A percentile compares a stretch with the other conserved stretches of the same genome.
phyloP scores from a whole-genome alignment of 2,888 invertebrate genomes.

The Synergus itoensis region DNA sequence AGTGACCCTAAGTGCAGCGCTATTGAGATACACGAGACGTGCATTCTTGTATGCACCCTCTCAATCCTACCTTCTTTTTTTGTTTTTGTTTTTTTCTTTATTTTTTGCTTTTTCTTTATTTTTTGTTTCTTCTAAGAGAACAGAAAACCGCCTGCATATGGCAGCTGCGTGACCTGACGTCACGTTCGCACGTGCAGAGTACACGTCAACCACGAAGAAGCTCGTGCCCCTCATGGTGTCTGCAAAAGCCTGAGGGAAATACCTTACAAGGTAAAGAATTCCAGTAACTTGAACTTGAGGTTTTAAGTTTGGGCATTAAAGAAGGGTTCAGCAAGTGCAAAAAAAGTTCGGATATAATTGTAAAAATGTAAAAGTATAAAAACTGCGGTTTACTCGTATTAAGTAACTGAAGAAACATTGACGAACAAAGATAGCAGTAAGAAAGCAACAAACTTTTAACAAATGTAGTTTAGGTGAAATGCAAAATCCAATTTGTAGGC shows the following conservation, averaged over 20 bases:
- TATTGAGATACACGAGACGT: constrained; percentile 74
- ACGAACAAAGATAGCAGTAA: too few species aligned
- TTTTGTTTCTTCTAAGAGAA: constrained; percentile 35
- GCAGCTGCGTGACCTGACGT: constrained; percentile 40
- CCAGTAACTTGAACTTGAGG: constrained; percentile 32
- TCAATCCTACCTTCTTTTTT: not conserved
- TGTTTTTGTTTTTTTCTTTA: not conserved
- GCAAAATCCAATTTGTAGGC: not conserved
- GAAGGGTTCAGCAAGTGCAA: not conserved
- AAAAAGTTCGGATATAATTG: too few species aligned
- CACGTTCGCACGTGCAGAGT: constrained; percentile 39
- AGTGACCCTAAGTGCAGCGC: constrained; percentile 65
- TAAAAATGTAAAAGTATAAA: too few species aligned
- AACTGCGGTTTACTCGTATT: too few species aligned
- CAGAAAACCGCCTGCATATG: constrained; percentile 39
- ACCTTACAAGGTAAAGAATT: constrained; percentile 35
- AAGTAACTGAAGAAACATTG: too few species aligned
- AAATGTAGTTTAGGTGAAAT: not conserved
- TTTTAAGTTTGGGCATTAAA: not conserved
- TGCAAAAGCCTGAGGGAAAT: constrained; percentile 17
- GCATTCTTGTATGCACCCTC: constrained; percentile 58
- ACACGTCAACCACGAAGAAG: constrained; percentile 37
- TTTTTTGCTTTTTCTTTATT: constrained; percentile 12
- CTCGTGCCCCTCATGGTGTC: constrained; percentile 33
- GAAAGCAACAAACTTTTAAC: too few species aligned